A percentile compares a stretch with the other conserved stretches of the same genome.
Conservation (phyloP, 2,113 vertebrate genomes). For the Seriola dumerili region DNA sequence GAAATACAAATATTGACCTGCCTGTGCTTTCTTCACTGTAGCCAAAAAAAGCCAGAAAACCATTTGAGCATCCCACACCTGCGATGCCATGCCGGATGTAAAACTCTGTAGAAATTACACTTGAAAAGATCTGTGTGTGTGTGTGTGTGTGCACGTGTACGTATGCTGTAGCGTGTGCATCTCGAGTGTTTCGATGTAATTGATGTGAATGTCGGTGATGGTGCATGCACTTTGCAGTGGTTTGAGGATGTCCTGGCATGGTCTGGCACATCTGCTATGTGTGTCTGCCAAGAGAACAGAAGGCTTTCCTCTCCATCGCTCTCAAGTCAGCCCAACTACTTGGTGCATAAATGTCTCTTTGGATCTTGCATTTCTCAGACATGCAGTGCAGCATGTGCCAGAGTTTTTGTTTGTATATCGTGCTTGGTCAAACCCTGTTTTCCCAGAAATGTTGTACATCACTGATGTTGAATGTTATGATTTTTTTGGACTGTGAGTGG, state of each 20-base stretch:
- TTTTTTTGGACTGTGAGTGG: slow-evolving; percentile 44
- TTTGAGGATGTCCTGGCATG: slow-evolving; percentile 57
- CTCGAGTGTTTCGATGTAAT: slow-evolving; percentile 44
- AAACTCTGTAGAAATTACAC: not conserved
- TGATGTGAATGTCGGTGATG: slow-evolving; percentile 61
- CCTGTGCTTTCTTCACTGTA: slow-evolving; percentile 6
- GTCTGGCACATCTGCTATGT: slow-evolving; percentile 54
- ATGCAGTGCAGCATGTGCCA: slow-evolving; percentile 23
- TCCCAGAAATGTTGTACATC: slow-evolving; percentile 65
- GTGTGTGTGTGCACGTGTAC: not conserved
- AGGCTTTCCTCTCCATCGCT: slow-evolving; percentile 62
- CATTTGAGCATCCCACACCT: not conserved
- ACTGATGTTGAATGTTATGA: slow-evolving; percentile 48
- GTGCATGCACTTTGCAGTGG: slow-evolving; percentile 47
- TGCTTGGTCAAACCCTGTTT: slow-evolving; percentile 67
- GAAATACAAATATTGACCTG: slow-evolving; percentile 66
- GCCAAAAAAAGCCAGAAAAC: not conserved
- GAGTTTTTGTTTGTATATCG: slow-evolving; percentile 60
- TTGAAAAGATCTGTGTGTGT: not conserved
- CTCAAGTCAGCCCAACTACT: slow-evolving; percentile 35
- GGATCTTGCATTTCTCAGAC: slow-evolving; percentile 43
- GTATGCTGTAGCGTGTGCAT: slow-evolving; percentile 11
- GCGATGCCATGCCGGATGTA: slow-evolving; percentile 9
- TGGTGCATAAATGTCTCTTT: slow-evolving; percentile 57
- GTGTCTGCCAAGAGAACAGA: slow-evolving; percentile 60